A percentile compares a stretch with the other conserved stretches of the same genome.
phyloP scores from a whole-genome alignment of 2,797 vertebrate genomes.

The Anguilla obscura region DNA sequence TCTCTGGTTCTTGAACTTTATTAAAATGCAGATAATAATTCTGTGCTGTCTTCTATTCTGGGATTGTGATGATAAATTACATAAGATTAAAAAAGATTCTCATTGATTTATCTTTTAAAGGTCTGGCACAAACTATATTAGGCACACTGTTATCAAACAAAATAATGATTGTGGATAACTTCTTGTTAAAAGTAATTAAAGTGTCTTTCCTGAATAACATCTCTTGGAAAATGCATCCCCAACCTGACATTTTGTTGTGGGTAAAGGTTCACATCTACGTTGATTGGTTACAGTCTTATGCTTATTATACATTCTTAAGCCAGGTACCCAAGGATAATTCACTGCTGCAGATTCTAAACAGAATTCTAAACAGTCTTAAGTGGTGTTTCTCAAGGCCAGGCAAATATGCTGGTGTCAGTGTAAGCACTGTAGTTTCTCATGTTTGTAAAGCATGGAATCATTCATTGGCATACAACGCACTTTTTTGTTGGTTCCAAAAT shows the following conservation, averaged over 20 bases:
- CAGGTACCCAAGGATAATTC: not conserved
- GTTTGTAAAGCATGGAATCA: not conserved
- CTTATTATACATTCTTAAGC: not conserved
- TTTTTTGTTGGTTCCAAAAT: not conserved
- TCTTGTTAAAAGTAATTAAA: not conserved
- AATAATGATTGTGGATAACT: not conserved
- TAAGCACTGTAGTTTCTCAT: not conserved
- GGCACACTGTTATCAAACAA: not conserved
- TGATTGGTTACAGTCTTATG: not conserved
- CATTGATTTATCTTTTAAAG: not conserved
- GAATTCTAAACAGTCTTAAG: not conserved
- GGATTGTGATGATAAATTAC: not conserved
- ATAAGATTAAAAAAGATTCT: not conserved
- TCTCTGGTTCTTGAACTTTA: slow-evolving; percentile 3
- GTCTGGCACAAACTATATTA: not conserved
- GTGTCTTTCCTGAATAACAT: not conserved
- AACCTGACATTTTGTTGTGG: not conserved
- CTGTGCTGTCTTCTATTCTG: not conserved
- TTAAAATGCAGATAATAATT: not conserved
- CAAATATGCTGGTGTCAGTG: not conserved
- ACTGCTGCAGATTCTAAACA: slow-evolving; percentile 9
- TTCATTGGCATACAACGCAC: not conserved
- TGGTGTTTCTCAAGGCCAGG: not conserved
- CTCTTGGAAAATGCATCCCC: not conserved
- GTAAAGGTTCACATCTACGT: not conserved